These are phyloP conservation scores for Rapana venosa DNA, from an alignment of 2,888 invertebrate species.

Conservation along the genomic window DNA sequence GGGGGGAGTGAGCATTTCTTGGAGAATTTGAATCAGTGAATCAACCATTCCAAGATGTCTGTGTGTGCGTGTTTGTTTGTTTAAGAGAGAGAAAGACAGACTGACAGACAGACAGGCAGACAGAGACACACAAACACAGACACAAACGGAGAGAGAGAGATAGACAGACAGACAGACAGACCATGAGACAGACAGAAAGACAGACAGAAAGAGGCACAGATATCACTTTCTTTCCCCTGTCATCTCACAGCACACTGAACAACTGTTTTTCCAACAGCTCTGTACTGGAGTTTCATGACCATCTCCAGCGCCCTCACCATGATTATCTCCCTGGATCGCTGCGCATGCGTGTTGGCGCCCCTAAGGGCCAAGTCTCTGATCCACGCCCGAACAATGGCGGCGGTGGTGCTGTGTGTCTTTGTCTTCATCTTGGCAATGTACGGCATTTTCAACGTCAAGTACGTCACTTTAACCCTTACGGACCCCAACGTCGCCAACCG, in stretches of 20 bases:
- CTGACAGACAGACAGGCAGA: neutral
- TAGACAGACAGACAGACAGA: neutral
- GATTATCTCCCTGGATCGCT: conserved; percentile 20
- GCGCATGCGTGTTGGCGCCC: neutral
- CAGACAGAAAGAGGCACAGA: neutral
- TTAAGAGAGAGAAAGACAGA: neutral
- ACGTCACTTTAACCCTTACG: neutral
- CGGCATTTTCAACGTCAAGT: neutral
- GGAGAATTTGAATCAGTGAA: too few relatives aligned
- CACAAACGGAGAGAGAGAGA: neutral
- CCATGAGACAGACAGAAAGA: neutral
- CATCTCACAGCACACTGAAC: too few relatives aligned
- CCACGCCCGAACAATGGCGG: neutral
- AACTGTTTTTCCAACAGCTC: neutral
- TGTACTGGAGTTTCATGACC: neutral
- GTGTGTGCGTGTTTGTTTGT: too few relatives aligned
- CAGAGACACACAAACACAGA: neutral
- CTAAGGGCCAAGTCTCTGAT: neutral
- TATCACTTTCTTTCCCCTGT: too few relatives aligned
- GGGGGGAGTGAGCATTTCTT: too few relatives aligned
- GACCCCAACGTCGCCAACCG: neutral
- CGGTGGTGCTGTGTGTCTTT: neutral
- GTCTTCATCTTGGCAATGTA: neutral
- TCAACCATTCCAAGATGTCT: too few relatives aligned
- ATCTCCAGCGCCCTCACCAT: conserved; percentile 17